Percentiles rank a stretch among this genome's conserved stretches.
phyloP scores from a whole-genome alignment of 2,797 vertebrate genomes.

The Rhinoraja longicauda region DNA sequence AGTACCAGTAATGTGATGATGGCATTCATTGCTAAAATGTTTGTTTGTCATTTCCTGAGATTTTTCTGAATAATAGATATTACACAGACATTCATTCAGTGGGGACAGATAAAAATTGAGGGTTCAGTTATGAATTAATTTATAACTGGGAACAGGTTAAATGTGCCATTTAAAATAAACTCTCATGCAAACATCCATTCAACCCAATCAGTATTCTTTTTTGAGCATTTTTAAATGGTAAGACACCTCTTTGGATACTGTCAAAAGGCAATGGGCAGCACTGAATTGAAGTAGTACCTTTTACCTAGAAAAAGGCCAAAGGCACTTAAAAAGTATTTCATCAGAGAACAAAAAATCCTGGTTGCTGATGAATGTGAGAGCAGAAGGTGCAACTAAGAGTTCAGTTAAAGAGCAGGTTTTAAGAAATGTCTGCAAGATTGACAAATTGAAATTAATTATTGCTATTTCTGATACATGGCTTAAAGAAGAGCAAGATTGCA shows the following conservation, averaged over 20 bases:
- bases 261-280: not conserved
- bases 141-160: not conserved
- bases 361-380: not conserved
- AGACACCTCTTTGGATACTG: not conserved
- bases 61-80: constrained; percentile 4
- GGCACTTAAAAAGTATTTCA: not conserved
- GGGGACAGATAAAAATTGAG: not conserved
- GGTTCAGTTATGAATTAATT: constrained; percentile 17
- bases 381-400: not conserved
- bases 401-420: not conserved
- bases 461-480: no score
- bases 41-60: constrained; percentile 16
- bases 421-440: not conserved
- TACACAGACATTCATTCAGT: not conserved
- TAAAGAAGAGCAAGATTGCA: no score
- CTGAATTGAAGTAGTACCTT: not conserved
- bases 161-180: not conserved
- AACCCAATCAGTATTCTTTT: not conserved
- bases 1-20: not conserved
- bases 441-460: not conserved
- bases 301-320: not conserved
- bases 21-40: not conserved
- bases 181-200: not conserved
- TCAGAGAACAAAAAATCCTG: not conserved
- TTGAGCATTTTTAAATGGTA: not conserved